These are phyloP conservation scores for Siniperca obscura DNA, from an alignment of 2,797 vertebrate genomes.

Conservation along the genomic window DNA sequence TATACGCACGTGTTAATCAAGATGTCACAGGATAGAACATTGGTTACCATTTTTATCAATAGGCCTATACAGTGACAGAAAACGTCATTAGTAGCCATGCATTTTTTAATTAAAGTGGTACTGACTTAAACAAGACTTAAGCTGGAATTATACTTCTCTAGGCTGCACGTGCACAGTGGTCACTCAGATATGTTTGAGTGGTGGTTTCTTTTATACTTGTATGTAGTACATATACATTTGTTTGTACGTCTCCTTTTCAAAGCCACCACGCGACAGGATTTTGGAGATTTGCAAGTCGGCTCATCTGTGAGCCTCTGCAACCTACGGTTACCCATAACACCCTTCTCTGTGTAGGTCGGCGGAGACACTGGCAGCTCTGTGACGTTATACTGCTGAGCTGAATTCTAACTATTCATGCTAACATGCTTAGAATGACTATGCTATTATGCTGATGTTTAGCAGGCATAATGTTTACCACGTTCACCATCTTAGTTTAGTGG, in stretches of 20 bases:
- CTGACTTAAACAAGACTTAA: neutral
- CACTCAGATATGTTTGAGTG: neutral
- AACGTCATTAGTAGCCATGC: neutral
- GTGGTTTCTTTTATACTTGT: neutral
- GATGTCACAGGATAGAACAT: neutral
- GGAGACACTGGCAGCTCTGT: neutral
- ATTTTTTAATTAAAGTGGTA: neutral
- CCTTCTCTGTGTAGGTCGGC: neutral
- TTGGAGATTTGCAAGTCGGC: neutral
- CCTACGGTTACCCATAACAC: neutral
- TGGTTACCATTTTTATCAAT: neutral
- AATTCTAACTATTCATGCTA: neutral
- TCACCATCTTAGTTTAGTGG: neutral
- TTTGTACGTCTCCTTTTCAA: neutral
- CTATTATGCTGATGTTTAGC: neutral
- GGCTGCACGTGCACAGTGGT: no score
- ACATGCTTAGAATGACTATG: neutral
- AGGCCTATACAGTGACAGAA: neutral
- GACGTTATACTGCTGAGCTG: neutral
- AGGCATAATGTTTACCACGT: neutral
- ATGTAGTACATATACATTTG: neutral
- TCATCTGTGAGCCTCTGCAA: neutral
- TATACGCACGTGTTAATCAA: neutral
- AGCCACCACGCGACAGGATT: neutral
- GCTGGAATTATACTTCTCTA: neutral